Conservation (phyloP, 92 coral and sea anemone species). For the Galaxea fascicularis region DNA sequence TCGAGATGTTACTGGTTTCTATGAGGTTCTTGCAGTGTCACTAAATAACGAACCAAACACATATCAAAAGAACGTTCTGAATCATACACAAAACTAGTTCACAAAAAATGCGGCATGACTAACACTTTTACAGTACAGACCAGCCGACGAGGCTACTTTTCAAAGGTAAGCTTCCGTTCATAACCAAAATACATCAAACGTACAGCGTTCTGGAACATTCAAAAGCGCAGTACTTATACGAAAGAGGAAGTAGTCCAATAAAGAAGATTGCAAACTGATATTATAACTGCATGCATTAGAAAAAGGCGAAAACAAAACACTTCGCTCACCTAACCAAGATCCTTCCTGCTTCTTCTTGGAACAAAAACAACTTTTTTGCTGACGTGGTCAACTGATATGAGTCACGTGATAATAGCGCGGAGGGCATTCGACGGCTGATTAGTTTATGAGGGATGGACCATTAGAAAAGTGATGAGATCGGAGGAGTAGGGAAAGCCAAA, state of each 20-base stretch:
- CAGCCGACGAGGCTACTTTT: no score
- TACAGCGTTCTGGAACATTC: not conserved
- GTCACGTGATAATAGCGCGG: slow-evolving; percentile 5
- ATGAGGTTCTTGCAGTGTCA: no score
- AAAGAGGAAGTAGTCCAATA: not conserved
- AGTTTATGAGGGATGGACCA: no score
- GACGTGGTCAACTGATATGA: not conserved
- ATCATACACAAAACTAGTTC: no score
- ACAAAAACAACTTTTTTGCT: not conserved
- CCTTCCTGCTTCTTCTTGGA: not conserved
- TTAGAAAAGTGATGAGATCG: no score
- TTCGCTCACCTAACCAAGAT: not conserved
- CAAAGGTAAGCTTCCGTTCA: no score
- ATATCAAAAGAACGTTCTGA: no score
- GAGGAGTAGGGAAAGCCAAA: no score
- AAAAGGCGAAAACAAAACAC: not conserved
- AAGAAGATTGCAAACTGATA: not conserved
- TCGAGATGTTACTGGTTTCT: no score
- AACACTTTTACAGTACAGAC: no score
- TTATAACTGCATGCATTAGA: not conserved
- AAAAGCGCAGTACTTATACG: not conserved
- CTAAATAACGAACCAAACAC: no score
- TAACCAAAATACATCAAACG: not conserved
- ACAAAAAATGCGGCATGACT: no score
- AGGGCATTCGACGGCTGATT: not conserved